These are phyloP conservation scores for Coremacera marginata DNA, from an alignment of 2,888 invertebrate genomes.

Conservation along the genomic window DNA sequence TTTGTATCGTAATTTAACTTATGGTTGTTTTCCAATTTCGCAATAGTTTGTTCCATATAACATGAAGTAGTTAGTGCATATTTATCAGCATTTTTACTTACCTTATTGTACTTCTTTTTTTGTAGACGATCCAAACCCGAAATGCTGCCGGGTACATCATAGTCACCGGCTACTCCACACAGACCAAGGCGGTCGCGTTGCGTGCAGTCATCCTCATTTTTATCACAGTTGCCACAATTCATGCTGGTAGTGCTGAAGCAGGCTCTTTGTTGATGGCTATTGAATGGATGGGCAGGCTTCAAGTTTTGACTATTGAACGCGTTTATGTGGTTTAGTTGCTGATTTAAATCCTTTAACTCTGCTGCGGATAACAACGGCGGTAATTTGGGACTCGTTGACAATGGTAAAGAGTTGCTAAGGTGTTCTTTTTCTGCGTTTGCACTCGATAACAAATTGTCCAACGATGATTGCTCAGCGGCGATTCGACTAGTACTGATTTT, in stretches of 20 bases:
- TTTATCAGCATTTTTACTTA: slow-evolving; percentile 49
- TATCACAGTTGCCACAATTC: slow-evolving; percentile 29
- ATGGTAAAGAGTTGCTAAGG: slow-evolving; percentile 29
- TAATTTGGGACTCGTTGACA: slow-evolving; percentile 38
- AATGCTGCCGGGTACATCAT: slow-evolving; percentile 61
- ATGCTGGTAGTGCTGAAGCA: slow-evolving; percentile 39
- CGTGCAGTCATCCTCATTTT: slow-evolving; percentile 45
- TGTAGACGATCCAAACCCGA: slow-evolving; percentile 63
- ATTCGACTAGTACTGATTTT: slow-evolving; percentile 66
- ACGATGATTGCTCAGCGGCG: slow-evolving; percentile 55
- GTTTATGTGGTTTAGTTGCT: slow-evolving; percentile 46
- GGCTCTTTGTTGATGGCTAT: slow-evolving; percentile 42
- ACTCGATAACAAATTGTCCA: slow-evolving; percentile 48
- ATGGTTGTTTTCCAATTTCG: background rate
- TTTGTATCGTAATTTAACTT: background rate
- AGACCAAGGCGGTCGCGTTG: slow-evolving; percentile 64
- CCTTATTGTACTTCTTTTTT: slow-evolving; percentile 66
- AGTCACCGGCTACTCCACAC: slow-evolving; percentile 62
- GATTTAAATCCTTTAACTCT: slow-evolving; percentile 47
- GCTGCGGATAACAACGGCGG: slow-evolving; percentile 45
- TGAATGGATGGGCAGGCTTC: background rate
- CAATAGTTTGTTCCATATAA: background rate
- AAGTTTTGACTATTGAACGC: slow-evolving; percentile 36
- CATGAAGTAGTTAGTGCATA: background rate
- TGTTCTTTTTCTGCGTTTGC: slow-evolving; percentile 49